Evolutionary conservation across 2,888 invertebrate genomes (phyloP).

Genomic region (Drosophila subsilvestris): DNA sequence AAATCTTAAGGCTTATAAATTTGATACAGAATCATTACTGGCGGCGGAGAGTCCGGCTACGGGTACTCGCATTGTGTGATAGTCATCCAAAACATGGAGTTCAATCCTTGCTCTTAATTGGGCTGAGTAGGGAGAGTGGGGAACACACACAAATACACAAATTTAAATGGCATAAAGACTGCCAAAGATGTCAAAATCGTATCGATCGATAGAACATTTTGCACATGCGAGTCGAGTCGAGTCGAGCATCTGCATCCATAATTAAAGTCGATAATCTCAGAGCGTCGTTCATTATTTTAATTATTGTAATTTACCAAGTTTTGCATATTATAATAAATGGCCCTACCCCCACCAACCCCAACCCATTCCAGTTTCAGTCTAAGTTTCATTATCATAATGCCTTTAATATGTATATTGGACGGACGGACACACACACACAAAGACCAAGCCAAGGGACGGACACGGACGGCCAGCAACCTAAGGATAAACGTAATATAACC

Average conservation of each 20-base stretch:
- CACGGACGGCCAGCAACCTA: slow-evolving; percentile 2
- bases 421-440: slow-evolving; percentile 3
- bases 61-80: background rate
- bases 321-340: slow-evolving; percentile 77
- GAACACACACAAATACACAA: background rate
- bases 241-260: slow-evolving; percentile 52
- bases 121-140: slow-evolving; percentile 7
- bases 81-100: slow-evolving; percentile 1
- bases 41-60: too few relatives aligned
- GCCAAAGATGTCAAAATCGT: slow-evolving; percentile 31
- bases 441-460: background rate
- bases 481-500: slow-evolving; percentile 18
- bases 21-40: background rate
- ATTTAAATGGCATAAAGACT: slow-evolving; percentile 19
- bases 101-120: slow-evolving; percentile 20
- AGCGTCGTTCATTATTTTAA: slow-evolving; percentile 75
- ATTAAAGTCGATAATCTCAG: slow-evolving; percentile 76
- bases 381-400: slow-evolving; percentile 64
- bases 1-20: slow-evolving; percentile 17
- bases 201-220: slow-evolving; percentile 35
- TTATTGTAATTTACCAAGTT: slow-evolving; percentile 76
- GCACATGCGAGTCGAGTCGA: slow-evolving; percentile 20
- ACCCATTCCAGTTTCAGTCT: slow-evolving; percentile 46
- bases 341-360: slow-evolving; percentile 47
- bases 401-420: slow-evolving; percentile 50